Evolutionary conservation across 2,113 vertebrate genomes (phyloP).

Genomic region (Peromyscus maniculatus): DNA sequence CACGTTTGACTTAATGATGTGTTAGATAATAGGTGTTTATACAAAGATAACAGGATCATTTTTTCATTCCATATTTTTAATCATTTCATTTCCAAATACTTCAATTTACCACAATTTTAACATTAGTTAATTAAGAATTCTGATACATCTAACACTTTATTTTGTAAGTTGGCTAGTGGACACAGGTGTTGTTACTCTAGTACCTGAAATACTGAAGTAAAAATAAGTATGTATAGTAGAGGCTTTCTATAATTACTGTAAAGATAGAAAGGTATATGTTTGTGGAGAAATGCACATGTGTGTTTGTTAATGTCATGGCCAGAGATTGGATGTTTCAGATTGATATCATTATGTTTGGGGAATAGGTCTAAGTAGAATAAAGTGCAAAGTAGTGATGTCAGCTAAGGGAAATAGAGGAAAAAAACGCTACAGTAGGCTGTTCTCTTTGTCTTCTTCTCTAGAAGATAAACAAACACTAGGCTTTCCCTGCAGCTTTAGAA

Average conservation of each 20-base stretch:
- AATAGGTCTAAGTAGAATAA: neutral
- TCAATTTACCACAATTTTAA: conserved; percentile 58
- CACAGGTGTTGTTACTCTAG: conserved; percentile 27
- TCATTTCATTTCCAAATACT: conserved; percentile 62
- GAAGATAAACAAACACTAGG: conserved; percentile 29
- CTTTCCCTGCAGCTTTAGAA: conserved; percentile 14
- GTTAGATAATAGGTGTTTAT: conserved; percentile 33
- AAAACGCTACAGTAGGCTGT: neutral
- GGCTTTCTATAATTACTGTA: neutral
- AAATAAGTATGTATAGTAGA: conserved; percentile 40
- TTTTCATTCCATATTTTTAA: neutral
- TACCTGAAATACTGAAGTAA: conserved; percentile 51
- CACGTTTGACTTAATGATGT: conserved; percentile 46
- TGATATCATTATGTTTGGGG: neutral
- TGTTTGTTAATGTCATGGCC: neutral
- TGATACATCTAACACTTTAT: conserved; percentile 31
- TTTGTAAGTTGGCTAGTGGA: neutral
- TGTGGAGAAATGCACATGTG: conserved; percentile 38
- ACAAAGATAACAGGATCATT: neutral
- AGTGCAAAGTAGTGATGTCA: neutral
- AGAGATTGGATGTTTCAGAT: conserved; percentile 23
- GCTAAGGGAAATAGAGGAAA: neutral
- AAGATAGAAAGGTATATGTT: neutral
- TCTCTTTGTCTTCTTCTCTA: conserved; percentile 6
- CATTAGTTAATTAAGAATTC: conserved; percentile 50